A percentile compares a stretch with the other conserved stretches of the same genome.
phyloP scores from a whole-genome alignment of 2,888 invertebrate genomes.

The Maniola hyperantus region DNA sequence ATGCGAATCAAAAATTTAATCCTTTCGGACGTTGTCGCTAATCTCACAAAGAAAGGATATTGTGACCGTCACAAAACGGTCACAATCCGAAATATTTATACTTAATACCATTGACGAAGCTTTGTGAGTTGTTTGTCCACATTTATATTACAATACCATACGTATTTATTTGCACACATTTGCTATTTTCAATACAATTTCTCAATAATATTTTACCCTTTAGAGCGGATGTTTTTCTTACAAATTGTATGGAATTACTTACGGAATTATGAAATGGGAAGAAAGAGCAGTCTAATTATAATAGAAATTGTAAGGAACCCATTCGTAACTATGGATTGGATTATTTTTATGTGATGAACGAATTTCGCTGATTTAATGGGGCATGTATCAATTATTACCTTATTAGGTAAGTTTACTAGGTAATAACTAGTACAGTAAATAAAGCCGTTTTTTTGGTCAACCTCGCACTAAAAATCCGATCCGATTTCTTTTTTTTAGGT shows the following conservation, averaged over 20 bases:
- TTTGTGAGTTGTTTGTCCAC: conserved; percentile 72
- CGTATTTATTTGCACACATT: conserved; percentile 67
- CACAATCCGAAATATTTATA: conserved; percentile 66
- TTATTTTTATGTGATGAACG: conserved; percentile 7
- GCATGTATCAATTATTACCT: background rate
- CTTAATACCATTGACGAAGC: conserved; percentile 54
- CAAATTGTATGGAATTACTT: conserved; percentile 51
- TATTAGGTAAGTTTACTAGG: no score
- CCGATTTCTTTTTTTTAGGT: no score
- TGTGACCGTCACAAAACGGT: conserved; percentile 52
- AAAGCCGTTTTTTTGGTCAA: no score
- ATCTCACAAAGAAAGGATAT: conserved; percentile 51
- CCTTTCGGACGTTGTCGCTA: conserved; percentile 48
- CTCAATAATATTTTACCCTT: conserved; percentile 53
- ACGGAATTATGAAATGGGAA: conserved; percentile 41
- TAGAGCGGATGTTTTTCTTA: conserved; percentile 69
- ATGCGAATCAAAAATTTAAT: conserved; percentile 43
- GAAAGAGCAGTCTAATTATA: conserved; percentile 40
- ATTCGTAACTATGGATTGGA: conserved; percentile 19
- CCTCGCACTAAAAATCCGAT: no score
- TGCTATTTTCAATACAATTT: conserved; percentile 51
- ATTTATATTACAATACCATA: conserved; percentile 61
- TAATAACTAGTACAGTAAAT: no score
- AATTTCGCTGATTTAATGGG: background rate
- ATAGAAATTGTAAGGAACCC: conserved; percentile 23